Evolutionary conservation across 1,140 invertebrate genomes (phyloP), one percentile per base, ranked within the genome.

Genomic region (Patella vulgata): DNA sequence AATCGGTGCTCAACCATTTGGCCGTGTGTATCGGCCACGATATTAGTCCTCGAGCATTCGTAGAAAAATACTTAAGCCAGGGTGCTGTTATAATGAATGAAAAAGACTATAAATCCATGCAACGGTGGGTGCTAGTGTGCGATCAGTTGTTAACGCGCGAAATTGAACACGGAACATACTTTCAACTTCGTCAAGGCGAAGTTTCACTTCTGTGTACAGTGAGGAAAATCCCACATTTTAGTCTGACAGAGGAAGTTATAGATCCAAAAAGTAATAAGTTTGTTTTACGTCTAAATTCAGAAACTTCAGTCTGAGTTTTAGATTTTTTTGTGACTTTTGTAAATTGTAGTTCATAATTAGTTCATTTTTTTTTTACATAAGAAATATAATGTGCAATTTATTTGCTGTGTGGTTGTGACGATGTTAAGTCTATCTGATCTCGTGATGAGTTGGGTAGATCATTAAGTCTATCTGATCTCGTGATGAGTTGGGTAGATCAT

Each of bases 181-280:
- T 99, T 82, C 93, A 97, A 80, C 86, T 99, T 8, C 87, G 95
- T 19, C 95, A 97, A 82, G 94, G 93, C 67, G 96, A 98, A 78
- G 89, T 98, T 4, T 96, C 94, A 0, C 85, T 99, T 0, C 86
- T 98, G 68, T 96, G 96, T 77, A 89, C 89, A 1, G 89, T 97
- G 23, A 88, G 91, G 71, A 88, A 89, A 68, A 80, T 99, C 68
- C 96, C 97, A 0, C 93, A 96, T 86, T 95, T 97, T 77, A 94
- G 93, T 83, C 87, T 99, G 3, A 92, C 92, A 0, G 82, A 99
- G 82, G 94, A 99, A 85, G 91, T 98, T 0, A 91, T 97, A 19
- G 94, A 98, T 87, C 94, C 94, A 0, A 95, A 96, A 81, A 93
- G 91, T 65, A 97, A 98, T 84, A 94, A 95, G 74, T 99, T 99